Conservation (phyloP, 2,797 vertebrate genomes). For the Ptychadena robeensis region DNA sequence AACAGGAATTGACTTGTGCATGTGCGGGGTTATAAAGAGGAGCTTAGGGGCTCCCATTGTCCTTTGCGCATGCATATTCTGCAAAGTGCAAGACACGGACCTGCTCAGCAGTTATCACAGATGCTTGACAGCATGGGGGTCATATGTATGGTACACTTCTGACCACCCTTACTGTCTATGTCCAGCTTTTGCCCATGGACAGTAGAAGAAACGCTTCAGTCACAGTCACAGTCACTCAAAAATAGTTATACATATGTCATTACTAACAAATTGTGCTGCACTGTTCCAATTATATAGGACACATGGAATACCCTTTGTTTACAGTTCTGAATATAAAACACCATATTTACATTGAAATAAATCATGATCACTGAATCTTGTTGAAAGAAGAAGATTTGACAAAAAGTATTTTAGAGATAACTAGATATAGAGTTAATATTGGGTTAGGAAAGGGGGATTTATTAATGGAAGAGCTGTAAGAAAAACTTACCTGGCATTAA, state of each 20-base stretch:
- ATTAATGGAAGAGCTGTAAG: not conserved
- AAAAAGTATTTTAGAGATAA: not conserved
- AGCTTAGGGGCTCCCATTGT: too few relatives aligned
- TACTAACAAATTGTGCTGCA: not conserved
- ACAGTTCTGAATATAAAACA: not conserved
- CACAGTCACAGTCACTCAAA: not conserved
- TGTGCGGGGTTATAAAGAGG: too few relatives aligned
- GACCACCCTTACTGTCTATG: too few relatives aligned
- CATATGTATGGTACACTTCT: too few relatives aligned
- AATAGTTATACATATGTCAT: not conserved
- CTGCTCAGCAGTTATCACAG: too few relatives aligned
- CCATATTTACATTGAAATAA: not conserved
- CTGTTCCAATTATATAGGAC: not conserved
- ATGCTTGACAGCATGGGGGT: too few relatives aligned
- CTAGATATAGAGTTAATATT: not conserved
- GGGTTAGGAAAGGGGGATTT: not conserved
- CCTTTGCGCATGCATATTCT: too few relatives aligned
- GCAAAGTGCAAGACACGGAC: too few relatives aligned
- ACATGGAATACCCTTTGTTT: not conserved
- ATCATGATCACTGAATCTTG: not conserved
- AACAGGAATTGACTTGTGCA: too few relatives aligned
- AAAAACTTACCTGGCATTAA: constrained; percentile 90
- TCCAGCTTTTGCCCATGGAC: too few relatives aligned
- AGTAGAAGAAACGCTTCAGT: not conserved
- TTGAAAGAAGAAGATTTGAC: not conserved